These are phyloP conservation scores for human DNA, from an alignment of 2,113 vertebrate species.

Conservation along the genomic window GRCh38 chr22:49067501-49068000, in stretches of 20 bases:
- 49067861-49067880: fast-evolving
- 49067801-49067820: fast-evolving
- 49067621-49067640: not conserved
- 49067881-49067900: fast-evolving
- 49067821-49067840: not conserved
- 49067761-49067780: fast-evolving
- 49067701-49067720: not conserved
- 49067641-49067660: not conserved
- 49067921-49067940: fast-evolving
- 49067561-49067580: not conserved
- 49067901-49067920: fast-evolving
- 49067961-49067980: fast-evolving
- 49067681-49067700: not conserved
- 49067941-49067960: fast-evolving
- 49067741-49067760: fast-evolving
- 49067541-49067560: conserved; percentile 23
- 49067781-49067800: fast-evolving
- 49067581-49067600: not conserved
- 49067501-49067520: not conserved
- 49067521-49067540: not conserved
- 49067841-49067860: fast-evolving
- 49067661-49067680: not conserved
- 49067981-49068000: not conserved
- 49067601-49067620: not conserved
- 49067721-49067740: not conserved